A percentile compares a stretch with the other conserved stretches of the same genome.
Conservation (phyloP, 92 coral and sea anemone species). For the Pocillopora meandrina region DNA sequence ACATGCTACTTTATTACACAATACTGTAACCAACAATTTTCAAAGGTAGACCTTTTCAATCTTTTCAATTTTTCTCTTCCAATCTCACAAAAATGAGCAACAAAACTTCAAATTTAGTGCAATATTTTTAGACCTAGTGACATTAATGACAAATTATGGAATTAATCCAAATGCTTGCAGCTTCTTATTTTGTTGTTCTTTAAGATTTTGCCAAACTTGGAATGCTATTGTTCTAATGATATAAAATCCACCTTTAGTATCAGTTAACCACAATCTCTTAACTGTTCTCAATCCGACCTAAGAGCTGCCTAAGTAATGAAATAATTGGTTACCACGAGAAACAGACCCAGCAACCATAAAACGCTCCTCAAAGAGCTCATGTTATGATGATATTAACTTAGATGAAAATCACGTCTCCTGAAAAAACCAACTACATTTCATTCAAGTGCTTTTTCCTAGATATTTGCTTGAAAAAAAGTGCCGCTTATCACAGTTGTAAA, state of each 20-base stretch:
- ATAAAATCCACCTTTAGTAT: conserved; percentile 12
- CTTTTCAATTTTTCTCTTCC: neutral
- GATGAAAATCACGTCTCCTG: conserved; percentile 6
- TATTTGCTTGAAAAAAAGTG: conserved; percentile 10
- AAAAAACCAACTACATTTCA: neutral
- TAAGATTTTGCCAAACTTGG: conserved; percentile 30
- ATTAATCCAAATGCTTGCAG: conserved; percentile 13
- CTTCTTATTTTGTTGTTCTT: conserved; percentile 29
- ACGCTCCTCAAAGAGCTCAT: neutral
- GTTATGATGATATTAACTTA: neutral
- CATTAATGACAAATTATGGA: neutral
- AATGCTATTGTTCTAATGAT: conserved; percentile 14
- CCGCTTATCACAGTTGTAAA: neutral
- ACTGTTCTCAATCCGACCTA: neutral
- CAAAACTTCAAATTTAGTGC: neutral
- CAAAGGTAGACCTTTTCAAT: neutral
- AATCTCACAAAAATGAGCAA: neutral
- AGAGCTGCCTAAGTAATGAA: neutral
- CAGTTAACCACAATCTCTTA: conserved; percentile 5
- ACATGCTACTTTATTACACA: neutral
- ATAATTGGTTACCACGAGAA: neutral
- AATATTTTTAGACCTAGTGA: neutral
- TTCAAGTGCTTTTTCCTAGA: conserved; percentile 4
- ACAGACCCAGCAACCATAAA: neutral
- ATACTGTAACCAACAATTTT: conserved; percentile 10